Evolutionary conservation across 2,797 vertebrate genomes (phyloP), one percentile per base, ranked within the genome.

Genomic region (Phoxinus dragarum): DNA sequence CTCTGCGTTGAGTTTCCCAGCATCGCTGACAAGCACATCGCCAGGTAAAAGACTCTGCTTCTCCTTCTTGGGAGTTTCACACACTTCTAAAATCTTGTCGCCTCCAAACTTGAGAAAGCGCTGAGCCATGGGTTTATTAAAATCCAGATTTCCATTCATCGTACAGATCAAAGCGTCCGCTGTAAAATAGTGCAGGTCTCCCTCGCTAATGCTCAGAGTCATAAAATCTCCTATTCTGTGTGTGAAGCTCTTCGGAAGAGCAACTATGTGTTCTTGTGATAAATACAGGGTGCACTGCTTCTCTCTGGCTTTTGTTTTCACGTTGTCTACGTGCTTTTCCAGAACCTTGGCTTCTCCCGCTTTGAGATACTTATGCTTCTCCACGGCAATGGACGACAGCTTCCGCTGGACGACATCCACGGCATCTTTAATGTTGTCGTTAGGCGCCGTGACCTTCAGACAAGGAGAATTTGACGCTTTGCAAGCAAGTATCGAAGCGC

Each of bases 261-360:
- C 56, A 0, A 10, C 31, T 7, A 23, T 44, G 56, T 76, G 10
- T 23, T 78, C 3, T 67, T 77, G 76, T 23, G 80, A 83, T 59
- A 92, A 79, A 66, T 56, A 80, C 66, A 91, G 79, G 17, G 81
- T 84, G 71, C 92, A 93, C 3, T 44, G 64, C 40, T 79, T 82
- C 14, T 75, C 81, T 71, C 84, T 90, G 5, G 88, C 90, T 78
- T 88, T 87, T 6, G 81, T 85, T n/a, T 90, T 88, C 17, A 93
- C 49, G 0, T 83, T 61, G 61, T 76, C 88, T 61, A 83, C 36
- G 66, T 91, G 88, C 40, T 92, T 92, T 19, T 86, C 76, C 34
- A 93, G 85, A 56, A 90, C 87, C 56, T 88, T 91, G 10, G 90
- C 89, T 78, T 92, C 89, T 38, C 93, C 93, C 7, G 92, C 91